Evolutionary conservation across 2,113 vertebrate species (phyloP).

Genomic region (Carassius auratus): DNA sequence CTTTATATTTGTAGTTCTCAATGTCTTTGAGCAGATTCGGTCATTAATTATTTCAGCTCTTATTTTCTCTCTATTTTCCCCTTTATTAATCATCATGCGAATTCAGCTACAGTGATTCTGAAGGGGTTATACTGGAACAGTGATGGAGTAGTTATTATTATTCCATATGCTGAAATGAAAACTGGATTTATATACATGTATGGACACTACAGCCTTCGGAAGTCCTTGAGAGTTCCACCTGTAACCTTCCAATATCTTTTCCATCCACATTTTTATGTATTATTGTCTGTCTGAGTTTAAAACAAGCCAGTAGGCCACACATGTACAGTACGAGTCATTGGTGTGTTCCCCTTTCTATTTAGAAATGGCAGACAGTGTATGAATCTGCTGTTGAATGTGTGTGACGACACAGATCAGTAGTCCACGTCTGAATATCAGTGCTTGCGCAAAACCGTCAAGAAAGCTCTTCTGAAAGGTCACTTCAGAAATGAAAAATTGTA

Average conservation of each 20-base stretch:
- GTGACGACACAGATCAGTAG: conserved; percentile 60
- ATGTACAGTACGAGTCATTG: conserved; percentile 44
- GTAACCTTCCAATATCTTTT: conserved; percentile 23
- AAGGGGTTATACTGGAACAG: conserved; percentile 1
- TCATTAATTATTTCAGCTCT: not conserved
- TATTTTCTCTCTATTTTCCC: conserved; percentile 9
- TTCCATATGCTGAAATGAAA: conserved; percentile 32
- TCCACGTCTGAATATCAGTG: conserved; percentile 38
- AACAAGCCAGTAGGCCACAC: conserved; percentile 39
- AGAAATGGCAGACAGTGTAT: conserved; percentile 44
- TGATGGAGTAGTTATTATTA: conserved; percentile 28
- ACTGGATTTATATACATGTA: conserved; percentile 38
- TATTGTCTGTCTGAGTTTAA: conserved; percentile 25
- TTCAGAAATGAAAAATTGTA: not conserved
- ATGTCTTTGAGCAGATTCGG: not conserved
- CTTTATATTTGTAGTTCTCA: not conserved
- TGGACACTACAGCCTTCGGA: conserved; percentile 31
- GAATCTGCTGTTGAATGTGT: conserved; percentile 54
- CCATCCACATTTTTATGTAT: conserved; percentile 40
- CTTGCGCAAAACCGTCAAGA: not conserved
- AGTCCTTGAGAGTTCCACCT: conserved; percentile 48
- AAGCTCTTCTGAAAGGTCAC: not conserved
- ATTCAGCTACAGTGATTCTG: not conserved
- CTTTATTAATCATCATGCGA: conserved; percentile 19
- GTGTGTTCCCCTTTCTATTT: conserved; percentile 40